Conservation (phyloP, 2,113 vertebrate genomes). For the Amblyopsis rosae region DNA sequence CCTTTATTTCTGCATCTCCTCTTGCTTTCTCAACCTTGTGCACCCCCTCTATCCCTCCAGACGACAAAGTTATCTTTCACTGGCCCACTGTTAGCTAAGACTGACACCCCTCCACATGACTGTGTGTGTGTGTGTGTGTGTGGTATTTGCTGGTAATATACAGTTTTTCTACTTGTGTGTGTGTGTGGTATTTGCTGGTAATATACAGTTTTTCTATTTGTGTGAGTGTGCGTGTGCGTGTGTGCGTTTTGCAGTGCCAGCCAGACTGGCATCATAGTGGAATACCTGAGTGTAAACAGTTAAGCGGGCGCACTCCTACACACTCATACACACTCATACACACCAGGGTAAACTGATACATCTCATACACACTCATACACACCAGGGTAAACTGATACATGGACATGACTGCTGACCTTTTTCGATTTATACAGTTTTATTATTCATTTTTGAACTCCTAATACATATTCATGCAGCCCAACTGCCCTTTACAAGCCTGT, state of each 20-base stretch:
- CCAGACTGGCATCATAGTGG: slow-evolving; percentile 46
- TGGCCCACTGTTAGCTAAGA: slow-evolving; percentile 27
- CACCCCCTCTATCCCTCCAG: neutral
- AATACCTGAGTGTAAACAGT: slow-evolving; percentile 43
- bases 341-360: neutral
- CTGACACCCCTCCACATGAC: slow-evolving; percentile 1
- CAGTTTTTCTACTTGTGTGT: neutral
- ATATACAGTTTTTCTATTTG: slow-evolving; percentile 4
- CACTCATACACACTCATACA: neutral
- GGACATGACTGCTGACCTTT: slow-evolving; percentile 12
- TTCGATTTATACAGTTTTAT: slow-evolving; percentile 16
- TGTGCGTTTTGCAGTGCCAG: slow-evolving; percentile 3
- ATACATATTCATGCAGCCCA: slow-evolving; percentile 37
- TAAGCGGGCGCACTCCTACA: neutral
- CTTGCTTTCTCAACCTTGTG: neutral
- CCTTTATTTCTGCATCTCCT: neutral
- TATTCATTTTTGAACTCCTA: slow-evolving; percentile 33
- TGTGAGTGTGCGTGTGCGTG: neutral
- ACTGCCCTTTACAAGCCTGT: slow-evolving; percentile 16
- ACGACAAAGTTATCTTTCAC: slow-evolving; percentile 53
- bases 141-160: slow-evolving; percentile 17
- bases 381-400: neutral
- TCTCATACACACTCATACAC: neutral
- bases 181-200: slow-evolving; percentile 17
- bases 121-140: slow-evolving; percentile 8